These are phyloP conservation scores for Diacarnus erythraeanus DNA, from an alignment of 37 sponge, comb jelly and placozoan genomes.

Conservation along the genomic window DNA sequence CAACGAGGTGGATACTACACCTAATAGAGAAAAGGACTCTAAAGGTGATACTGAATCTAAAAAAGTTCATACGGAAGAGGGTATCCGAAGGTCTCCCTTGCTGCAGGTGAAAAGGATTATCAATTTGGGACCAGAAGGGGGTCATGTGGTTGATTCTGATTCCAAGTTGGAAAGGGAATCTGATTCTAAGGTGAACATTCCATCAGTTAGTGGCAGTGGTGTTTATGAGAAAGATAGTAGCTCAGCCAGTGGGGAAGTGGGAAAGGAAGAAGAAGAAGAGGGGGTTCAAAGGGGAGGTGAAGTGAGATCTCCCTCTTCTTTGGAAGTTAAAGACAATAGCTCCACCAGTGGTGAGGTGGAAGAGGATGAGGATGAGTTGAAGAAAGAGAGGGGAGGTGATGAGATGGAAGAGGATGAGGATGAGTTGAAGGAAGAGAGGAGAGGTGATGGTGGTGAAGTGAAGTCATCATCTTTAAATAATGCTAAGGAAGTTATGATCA, in stretches of 20 bases:
- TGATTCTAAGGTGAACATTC: no score
- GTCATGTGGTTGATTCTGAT: not conserved
- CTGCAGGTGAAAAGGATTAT: not conserved
- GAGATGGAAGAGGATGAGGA: not conserved
- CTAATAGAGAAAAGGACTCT: not conserved
- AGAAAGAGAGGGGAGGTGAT: not conserved
- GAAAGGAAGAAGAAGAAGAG: not conserved
- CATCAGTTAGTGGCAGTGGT: no score
- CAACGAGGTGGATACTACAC: not conserved
- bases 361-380: not conserved
- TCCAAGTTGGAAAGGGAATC: not conserved
- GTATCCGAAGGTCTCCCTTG: not conserved
- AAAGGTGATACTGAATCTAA: not conserved
- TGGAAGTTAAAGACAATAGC: no score
- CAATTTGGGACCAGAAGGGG: not conserved
- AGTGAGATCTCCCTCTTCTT: no score
- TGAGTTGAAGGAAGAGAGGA: not conserved
- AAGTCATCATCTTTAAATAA: not conserved
- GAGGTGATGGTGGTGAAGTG: no score
- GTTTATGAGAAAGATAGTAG: not conserved
- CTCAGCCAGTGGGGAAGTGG: not conserved
- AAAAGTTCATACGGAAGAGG: not conserved
- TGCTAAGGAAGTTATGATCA: slow-evolving; percentile 7
- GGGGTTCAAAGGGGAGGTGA: not conserved
- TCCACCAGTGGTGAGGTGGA: not conserved